phyloP scores from a whole-genome alignment of 2,113 vertebrate genomes.

The Neodontobutis hainanensis region DNA sequence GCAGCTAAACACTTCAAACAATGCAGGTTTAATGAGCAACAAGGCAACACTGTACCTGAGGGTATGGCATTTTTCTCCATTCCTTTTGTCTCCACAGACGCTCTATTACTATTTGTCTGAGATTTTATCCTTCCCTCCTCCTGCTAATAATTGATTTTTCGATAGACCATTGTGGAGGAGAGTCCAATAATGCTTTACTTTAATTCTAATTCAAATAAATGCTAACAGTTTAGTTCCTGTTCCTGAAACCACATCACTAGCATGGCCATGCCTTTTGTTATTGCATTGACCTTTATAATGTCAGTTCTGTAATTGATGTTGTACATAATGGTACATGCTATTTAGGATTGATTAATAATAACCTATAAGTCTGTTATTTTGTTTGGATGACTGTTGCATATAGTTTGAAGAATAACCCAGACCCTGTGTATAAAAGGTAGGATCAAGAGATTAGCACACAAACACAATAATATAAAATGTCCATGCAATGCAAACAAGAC shows the following conservation, averaged over 20 bases:
- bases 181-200: too few relatives aligned
- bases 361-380: too few relatives aligned
- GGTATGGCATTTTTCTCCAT: conserved; percentile 51
- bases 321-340: too few relatives aligned
- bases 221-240: too few relatives aligned
- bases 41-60: conserved; percentile 69
- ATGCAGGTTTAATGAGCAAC: conserved; percentile 74
- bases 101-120: conserved; percentile 45
- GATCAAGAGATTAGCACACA: background rate
- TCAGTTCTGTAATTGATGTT: too few relatives aligned
- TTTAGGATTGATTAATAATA: too few relatives aligned
- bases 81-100: conserved; percentile 26
- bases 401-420: background rate
- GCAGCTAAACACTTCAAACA: conserved; percentile 74
- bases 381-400: background rate
- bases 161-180: too few relatives aligned
- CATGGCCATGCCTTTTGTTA: too few relatives aligned
- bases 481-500: conserved; percentile 63
- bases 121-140: conserved; percentile 29
- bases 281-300: too few relatives aligned
- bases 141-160: conserved; percentile 34
- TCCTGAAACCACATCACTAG: too few relatives aligned
- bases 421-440: too few relatives aligned
- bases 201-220: too few relatives aligned
- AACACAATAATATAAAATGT: conserved; percentile 20